Evolutionary conservation across 2,888 invertebrate genomes (phyloP), one percentile per base, ranked within the genome.

Genomic region (Drosophila lacicola): DNA sequence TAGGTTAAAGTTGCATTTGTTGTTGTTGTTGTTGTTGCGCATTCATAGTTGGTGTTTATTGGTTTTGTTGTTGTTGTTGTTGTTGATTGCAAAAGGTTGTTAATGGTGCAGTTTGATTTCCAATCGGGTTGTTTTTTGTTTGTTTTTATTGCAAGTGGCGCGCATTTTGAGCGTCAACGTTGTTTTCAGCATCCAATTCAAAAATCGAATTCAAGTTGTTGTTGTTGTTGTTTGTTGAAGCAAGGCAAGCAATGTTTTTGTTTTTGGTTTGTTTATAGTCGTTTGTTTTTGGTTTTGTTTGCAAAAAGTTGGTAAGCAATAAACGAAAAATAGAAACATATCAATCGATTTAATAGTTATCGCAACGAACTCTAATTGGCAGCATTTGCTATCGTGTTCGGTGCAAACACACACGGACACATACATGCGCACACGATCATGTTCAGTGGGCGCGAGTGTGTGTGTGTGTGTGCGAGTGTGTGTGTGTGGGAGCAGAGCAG

Each of bases 161-260:
- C 72, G 45, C 45, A 62, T 39, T 73, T 58, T 58, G 25, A 51
- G 54, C 41, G 41, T 6, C 14, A 41, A 41, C 8, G 39, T 45
- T 36, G 45, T 55, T 29, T 61, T 66, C 55, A 57, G 58, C 70
- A 67, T 82, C 71, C 74, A 78, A 78, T 76, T 66, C 13, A 53
- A 53, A 53, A 45, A 47, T 55, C 53, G 60, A 68, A 71, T 78
- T 78, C 41, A 46, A 65, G 42, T 84, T 81, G 70, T 57, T 61
- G 60, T 72, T 63, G 65, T 69, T 61, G 65, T 67, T 56, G 25
- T 66, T 75, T 69, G 70, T 80, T 51, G 82, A 80, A 68, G 88
- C 83, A 78, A 78, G 85, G 71, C 85, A 85, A 82, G 88, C 86
- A 85, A 73, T 71, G 57, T 78, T 56, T 47, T 61, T 69, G 47